A percentile compares a stretch with the other conserved stretches of the same genome.
Evolutionary conservation across 2,888 invertebrate genomes (phyloP).

Genomic region (Melieria crassipennis): DNA sequence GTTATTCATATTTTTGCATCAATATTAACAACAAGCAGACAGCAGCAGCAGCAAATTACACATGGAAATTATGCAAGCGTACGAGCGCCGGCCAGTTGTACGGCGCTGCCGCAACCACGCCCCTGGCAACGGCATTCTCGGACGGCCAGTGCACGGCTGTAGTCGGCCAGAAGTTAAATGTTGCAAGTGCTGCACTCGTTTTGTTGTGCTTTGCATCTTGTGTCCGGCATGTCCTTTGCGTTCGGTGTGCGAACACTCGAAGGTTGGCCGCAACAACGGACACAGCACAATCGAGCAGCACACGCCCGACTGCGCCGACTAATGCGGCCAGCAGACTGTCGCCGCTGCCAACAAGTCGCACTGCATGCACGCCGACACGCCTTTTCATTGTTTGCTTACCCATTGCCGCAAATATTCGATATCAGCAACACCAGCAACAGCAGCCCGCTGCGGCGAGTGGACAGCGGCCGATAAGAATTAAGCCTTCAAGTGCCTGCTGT

Average conservation of each 20-base stretch:
- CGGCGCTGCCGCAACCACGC: not conserved
- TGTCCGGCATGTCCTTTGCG: not conserved
- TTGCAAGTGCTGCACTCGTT: slow-evolving; percentile 29
- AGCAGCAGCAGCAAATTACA: slow-evolving; percentile 27
- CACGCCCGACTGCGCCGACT: not conserved
- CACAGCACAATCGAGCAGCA: slow-evolving; percentile 40
- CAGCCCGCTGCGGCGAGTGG: slow-evolving; percentile 40
- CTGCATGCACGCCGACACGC: slow-evolving; percentile 18
- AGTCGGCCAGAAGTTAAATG: too few relatives aligned
- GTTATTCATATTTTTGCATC: too few relatives aligned
- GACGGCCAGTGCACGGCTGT: not conserved
- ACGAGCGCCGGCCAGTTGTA: not conserved
- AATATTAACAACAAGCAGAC: too few relatives aligned
- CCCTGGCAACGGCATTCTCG: not conserved
- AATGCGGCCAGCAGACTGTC: not conserved
- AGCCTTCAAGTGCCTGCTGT: slow-evolving; percentile 46
- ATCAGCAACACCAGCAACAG: not conserved
- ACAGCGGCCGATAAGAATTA: slow-evolving; percentile 50
- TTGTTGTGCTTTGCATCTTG: slow-evolving; percentile 15
- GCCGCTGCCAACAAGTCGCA: too few relatives aligned
- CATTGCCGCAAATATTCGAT: too few relatives aligned
- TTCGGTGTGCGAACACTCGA: too few relatives aligned
- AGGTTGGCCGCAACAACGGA: too few relatives aligned
- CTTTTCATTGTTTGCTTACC: slow-evolving; percentile 32
- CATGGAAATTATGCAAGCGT: slow-evolving; percentile 24